Evolutionary conservation across 2,888 invertebrate genomes (phyloP), one percentile per base, ranked within the genome.

Genomic region (Colletes collaris): DNA sequence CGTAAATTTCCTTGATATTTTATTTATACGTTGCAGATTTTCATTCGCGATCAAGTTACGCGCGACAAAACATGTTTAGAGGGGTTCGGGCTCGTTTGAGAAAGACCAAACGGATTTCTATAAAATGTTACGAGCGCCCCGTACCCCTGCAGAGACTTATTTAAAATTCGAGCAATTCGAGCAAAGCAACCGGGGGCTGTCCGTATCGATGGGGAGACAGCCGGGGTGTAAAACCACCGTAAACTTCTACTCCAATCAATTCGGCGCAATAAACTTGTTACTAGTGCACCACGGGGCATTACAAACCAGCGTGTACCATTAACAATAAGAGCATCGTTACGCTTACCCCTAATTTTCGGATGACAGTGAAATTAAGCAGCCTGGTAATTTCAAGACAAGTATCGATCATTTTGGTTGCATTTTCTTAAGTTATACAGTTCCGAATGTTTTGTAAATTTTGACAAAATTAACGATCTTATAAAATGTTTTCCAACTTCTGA

Each of bases 231-330:
- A 90, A 90, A 88, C 82, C 80, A 83, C 80, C 87, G 86, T 89
- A 89, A 88, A 89, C 77, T 83, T 86, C 84, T 88, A 89, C 87
- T 90, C 82, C 84, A 90, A 90, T 90, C 88, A 88, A 85, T 86
- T 85, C 82, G 74, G 67, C 53, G 82, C 83, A 81, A 82, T 87
- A 88, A 89, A 89, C 79, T 84, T 82, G 80, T 76, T 79, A 79
- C 65, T 76, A 65, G 68, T 59, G 66, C 72, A 66, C 68, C 37
- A 77, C 50, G 56, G 67, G 35, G 63, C 52, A 70, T 79, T 79
- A 74, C 64, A 63, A 68, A 67, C 58, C 63, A 77, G 60, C 19
- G 35, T 27, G 27, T 55, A 68, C 27, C 50, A 62, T 65, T 60
- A 46, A 64, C 68, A 72, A 63, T 70, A 64, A 69, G 58, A 40